Base-by-base conservation (phyloP, 2,797 vertebrate genomes). In the Dendrocincla tyrannina region DNA sequence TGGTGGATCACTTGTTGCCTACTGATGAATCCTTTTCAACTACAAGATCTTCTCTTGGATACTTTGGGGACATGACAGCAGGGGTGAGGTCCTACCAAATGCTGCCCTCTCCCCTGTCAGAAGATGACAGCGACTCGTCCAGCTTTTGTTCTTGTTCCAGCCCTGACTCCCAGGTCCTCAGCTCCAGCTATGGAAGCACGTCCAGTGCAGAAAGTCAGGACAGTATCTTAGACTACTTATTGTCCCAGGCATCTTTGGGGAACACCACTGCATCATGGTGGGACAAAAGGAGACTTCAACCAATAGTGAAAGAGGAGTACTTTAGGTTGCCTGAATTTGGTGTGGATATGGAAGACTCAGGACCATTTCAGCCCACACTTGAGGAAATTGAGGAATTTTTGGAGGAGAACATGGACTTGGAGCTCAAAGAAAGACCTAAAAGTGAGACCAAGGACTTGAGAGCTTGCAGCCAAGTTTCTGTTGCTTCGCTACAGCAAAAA, bases 371-470 rank as follows among this genome's bases (percentile, higher is more conserved):
- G 97, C 99, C 99, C 60, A 99, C 99, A 0, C 97, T 99, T 95
- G 99, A 99, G 95, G 99, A 99, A 97, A 99, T 99, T 7, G 99
- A 99, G 97, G 99, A 99, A 96, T 99, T 99, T 97, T 97, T 99
- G 64, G 99, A 99, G 97, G 99, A 99, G 95, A 99, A 99, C 96
- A 99, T 99, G 99, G 98, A 98, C 74, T 93, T 97, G n/a, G 98
- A 98, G 52, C 97, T 98, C 95, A 99, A 98, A 95, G 98, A 98
- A 91, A 98, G 98, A 37, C 97, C 97, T 33, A 98, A 97, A 97
- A 97, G 97, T 17, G 95, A 96, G 81, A 96, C 91, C 85, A 97
- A 97, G 69, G 97, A 98, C 88, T 85, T 95, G 56, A 98, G 97
- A 91, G 88, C 95, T 90, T 97, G 98, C 41, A 91, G 96, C 75